phyloP scores from a whole-genome alignment of 2,888 invertebrate genomes.

The Pomacea canaliculata region DNA sequence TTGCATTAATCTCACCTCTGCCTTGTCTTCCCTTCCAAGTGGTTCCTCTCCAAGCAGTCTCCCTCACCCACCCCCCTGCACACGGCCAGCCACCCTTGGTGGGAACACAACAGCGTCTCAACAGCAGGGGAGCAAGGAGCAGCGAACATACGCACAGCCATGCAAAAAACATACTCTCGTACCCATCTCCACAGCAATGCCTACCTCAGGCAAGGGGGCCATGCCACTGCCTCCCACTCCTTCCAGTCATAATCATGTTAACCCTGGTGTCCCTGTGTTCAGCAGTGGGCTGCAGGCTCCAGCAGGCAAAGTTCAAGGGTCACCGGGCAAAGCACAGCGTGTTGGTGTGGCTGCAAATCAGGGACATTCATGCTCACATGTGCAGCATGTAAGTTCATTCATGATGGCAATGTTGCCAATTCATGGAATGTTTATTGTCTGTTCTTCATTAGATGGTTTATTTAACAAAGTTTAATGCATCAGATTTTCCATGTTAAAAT shows the following conservation, averaged over 20 bases:
- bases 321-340: constrained; percentile 10
- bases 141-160: constrained; percentile 51
- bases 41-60: constrained; percentile 13
- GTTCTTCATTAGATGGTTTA: too few relatives aligned
- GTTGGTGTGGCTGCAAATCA: constrained; percentile 7
- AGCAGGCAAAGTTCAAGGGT: background rate
- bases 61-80: constrained; percentile 46
- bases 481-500: too few relatives aligned
- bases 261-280: constrained; percentile 4
- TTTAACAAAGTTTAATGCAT: too few relatives aligned
- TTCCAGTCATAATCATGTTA: constrained; percentile 23
- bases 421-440: background rate
- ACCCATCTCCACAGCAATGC: constrained; percentile 6
- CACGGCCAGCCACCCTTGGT: constrained; percentile 58
- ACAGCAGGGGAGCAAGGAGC: constrained; percentile 26
- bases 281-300: background rate
- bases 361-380: constrained; percentile 20
- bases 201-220: constrained; percentile 3
- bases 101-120: constrained; percentile 47
- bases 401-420: background rate
- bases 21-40: constrained; percentile 17
- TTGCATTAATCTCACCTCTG: constrained; percentile 31
- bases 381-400: constrained; percentile 16
- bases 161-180: constrained; percentile 47
- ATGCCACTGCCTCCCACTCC: constrained; percentile 15